Evolutionary conservation across 1,140 invertebrate genomes (phyloP).

Genomic region (Hyphantria cunea): DNA sequence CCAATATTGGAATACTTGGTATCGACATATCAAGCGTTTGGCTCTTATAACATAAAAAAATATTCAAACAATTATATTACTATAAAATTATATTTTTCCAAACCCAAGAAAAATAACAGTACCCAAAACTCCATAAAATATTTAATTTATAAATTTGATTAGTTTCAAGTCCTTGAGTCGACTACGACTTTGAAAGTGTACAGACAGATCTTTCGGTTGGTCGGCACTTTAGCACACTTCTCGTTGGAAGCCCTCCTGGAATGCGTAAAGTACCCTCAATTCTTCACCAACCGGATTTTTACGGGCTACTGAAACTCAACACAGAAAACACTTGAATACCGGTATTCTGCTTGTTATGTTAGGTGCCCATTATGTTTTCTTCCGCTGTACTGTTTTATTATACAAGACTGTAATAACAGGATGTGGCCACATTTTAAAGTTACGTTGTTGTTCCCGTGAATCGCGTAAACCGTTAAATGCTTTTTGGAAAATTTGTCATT

Average conservation of each 20-base stretch:
- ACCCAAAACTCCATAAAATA: no score
- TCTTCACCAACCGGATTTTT: conserved; percentile 39
- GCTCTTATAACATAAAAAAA: no score
- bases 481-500: no score
- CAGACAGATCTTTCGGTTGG: conserved; percentile 22
- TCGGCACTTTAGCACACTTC: conserved; percentile 32
- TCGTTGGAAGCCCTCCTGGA: conserved; percentile 41
- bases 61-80: no score
- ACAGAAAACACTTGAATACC: conserved; percentile 30
- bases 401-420: no score
- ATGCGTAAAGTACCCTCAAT: conserved; percentile 36
- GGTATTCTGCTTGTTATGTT: conserved; percentile 18
- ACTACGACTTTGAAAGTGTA: conserved; percentile 44
- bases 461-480: no score
- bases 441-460: no score
- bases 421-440: no score
- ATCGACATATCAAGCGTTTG: no score
- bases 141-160: not conserved
- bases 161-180: conserved; percentile 26
- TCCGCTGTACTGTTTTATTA: not conserved
- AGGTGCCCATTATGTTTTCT: not conserved
- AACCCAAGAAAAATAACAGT: no score
- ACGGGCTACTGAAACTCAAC: conserved; percentile 45
- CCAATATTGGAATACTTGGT: no score
- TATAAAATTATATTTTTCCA: no score